These are phyloP conservation scores for Syngnathus floridae DNA, from an alignment of 2,113 vertebrate genomes.

Conservation along the genomic window DNA sequence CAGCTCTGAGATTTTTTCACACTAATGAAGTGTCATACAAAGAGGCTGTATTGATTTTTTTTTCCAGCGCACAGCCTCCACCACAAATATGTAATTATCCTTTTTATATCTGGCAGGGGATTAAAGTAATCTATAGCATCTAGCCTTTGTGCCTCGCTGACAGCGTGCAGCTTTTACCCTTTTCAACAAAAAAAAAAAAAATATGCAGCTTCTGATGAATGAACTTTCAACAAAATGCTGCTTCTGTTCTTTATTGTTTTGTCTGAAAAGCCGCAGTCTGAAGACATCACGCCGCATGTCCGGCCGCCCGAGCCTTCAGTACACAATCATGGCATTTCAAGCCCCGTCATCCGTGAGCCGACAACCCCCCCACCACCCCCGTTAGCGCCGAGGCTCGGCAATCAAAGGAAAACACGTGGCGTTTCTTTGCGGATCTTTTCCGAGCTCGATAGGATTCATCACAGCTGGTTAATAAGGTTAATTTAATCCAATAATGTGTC, in stretches of 20 bases:
- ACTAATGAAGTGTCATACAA: slow-evolving; percentile 99
- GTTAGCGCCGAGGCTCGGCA: slow-evolving; percentile 54
- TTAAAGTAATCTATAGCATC: slow-evolving; percentile 99
- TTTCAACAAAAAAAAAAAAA: slow-evolving; percentile 78
- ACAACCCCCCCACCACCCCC: slow-evolving; percentile 13
- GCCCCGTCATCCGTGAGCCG: slow-evolving; percentile 63
- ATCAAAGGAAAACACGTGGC: slow-evolving; percentile 29
- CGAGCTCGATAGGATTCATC: slow-evolving; percentile 63
- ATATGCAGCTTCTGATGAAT: slow-evolving; percentile 99
- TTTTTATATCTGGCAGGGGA: slow-evolving; percentile 99
- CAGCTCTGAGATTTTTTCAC: slow-evolving; percentile 99
- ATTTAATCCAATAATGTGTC: slow-evolving; percentile 69
- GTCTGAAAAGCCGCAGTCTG: slow-evolving; percentile 78
- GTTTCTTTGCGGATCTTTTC: slow-evolving; percentile 38
- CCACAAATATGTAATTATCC: slow-evolving; percentile 99
- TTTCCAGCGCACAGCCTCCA: slow-evolving; percentile 93
- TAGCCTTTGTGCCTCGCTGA: slow-evolving; percentile 99
- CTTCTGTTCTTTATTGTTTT: slow-evolving; percentile 83
- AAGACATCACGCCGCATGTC: slow-evolving; percentile 69
- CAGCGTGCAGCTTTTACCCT: slow-evolving; percentile 99
- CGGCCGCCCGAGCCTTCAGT: slow-evolving; percentile 74
- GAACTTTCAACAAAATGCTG: slow-evolving; percentile 98
- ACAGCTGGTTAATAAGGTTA: slow-evolving; percentile 73
- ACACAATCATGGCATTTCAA: slow-evolving; percentile 72
- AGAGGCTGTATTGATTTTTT: slow-evolving; percentile 99